A percentile compares a stretch with the other conserved stretches of the same genome.
Conservation (phyloP, 2,888 invertebrate genomes). For the Agrotis puta region DNA sequence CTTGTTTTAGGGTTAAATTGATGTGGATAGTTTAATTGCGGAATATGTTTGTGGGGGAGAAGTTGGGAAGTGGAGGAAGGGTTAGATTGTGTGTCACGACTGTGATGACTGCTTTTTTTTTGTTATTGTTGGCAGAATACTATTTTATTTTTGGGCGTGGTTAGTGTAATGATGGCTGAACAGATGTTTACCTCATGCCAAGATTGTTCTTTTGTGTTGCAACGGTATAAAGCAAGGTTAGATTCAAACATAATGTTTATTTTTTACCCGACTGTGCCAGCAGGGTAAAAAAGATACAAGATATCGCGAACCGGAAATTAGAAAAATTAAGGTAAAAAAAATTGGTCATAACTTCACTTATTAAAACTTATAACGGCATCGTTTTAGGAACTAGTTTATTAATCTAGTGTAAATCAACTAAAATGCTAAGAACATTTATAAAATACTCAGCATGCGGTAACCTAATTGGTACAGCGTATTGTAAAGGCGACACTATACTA, state of each 20-base stretch:
- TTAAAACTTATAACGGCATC: background rate
- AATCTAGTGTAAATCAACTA: constrained; percentile 3
- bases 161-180: background rate
- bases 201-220: background rate
- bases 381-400: background rate
- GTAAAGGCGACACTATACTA: constrained; percentile 45
- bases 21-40: constrained; percentile 65
- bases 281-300: background rate
- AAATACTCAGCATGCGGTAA: constrained; percentile 16
- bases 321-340: background rate
- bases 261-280: too few species aligned
- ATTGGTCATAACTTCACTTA: background rate
- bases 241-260: background rate
- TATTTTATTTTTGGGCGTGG: background rate
- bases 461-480: constrained; percentile 38
- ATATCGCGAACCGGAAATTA: background rate
- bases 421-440: constrained; percentile 13
- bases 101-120: background rate
- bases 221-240: background rate
- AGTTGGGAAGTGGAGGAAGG: constrained; percentile 7
- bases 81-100: background rate
- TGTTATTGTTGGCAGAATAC: too few species aligned
- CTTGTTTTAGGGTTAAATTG: constrained; percentile 66
- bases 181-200: background rate
- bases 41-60: constrained; percentile 47